Percentiles rank a stretch among this genome's conserved stretches.
Conservation (phyloP, 2,797 vertebrate species). For the Leptatherina wallacei region DNA sequence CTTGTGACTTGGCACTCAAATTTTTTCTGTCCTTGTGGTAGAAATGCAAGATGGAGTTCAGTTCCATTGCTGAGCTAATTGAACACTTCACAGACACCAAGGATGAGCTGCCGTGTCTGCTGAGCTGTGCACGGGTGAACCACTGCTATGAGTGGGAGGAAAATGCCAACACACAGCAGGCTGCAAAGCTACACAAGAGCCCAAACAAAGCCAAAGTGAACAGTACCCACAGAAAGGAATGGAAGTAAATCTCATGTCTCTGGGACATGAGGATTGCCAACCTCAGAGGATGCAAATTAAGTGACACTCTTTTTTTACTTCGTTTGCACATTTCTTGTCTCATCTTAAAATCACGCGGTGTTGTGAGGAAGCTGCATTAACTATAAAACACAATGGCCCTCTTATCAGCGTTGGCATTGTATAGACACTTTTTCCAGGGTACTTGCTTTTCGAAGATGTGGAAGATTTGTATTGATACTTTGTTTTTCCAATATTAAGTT, state of each 20-base stretch:
- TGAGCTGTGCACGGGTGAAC: conserved; percentile 87
- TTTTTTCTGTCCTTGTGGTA: conserved; percentile 58
- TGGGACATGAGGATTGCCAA: conserved; percentile 18
- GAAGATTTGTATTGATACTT: conserved; percentile 39
- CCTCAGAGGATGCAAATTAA: conserved; percentile 11
- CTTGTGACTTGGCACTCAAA: neutral
- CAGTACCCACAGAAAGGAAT: conserved; percentile 44
- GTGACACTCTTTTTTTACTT: conserved; percentile 19
- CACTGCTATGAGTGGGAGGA: conserved; percentile 92
- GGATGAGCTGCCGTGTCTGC: conserved; percentile 84
- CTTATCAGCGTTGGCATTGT: conserved; percentile 33
- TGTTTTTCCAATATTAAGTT: conserved; percentile 36
- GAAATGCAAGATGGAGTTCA: conserved; percentile 87
- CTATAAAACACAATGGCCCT: conserved; percentile 21
- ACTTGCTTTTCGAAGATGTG: conserved; percentile 23
- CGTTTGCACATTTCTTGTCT: conserved; percentile 37
- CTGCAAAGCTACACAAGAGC: conserved; percentile 39
- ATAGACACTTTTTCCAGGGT: conserved; percentile 14
- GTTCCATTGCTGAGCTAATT: conserved; percentile 86
- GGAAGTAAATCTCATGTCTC: conserved; percentile 44
- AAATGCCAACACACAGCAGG: conserved; percentile 49
- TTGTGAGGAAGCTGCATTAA: conserved; percentile 23
- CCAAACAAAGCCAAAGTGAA: conserved; percentile 34
- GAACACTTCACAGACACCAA: conserved; percentile 83
- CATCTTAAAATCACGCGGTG: conserved; percentile 36